Evolutionary conservation across 2,888 invertebrate genomes (phyloP), one percentile per base, ranked within the genome.

Genomic region (Aporophyla lueneburgensis): DNA sequence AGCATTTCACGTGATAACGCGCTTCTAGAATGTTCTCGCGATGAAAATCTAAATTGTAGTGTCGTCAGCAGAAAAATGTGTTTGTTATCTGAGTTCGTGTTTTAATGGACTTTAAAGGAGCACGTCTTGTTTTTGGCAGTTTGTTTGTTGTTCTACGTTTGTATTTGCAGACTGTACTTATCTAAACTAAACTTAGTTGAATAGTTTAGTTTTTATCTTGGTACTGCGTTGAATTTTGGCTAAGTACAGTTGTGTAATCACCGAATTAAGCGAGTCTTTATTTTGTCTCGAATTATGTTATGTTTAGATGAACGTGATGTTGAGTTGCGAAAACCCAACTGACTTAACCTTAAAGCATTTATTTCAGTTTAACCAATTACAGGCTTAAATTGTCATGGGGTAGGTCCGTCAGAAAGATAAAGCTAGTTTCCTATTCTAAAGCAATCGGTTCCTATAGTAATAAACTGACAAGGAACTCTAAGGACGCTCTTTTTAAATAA

Each of bases 31-130:
- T 76, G 59, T 87, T 84, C 77, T 71, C 24, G 68, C 66, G 85
- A 85, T 85, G 71, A 75, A 76, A 78, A 85, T 87, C 87, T 85
- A 85, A 85, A 87, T 84, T 81, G 72, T 76, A 63, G 76, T 87
- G 85, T 84, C 85, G 85, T 84, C 84, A 69, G 84, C 87, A 83
- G 83, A 83, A 86, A 86, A 83, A 83, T 84, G 71, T 61, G 74
- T 68, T 86, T 79, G 84, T 79, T 83, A 83, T 86, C 83, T 74
- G 58, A 19, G 71, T 74, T 84, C 73, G 46, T 68, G 70, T 83
- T 86, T 84, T 86, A 86, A 82, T 78, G 61, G 68, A 71, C 61
- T 73, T 58, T 58, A 33, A 19, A 51, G 68, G 58, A 74, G 71
- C 71, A 74, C 68, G 65, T 78, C 73, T 79, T 78, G 78, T 70